Evolutionary conservation across 2,888 invertebrate genomes (phyloP), one percentile per base, ranked within the genome.

Genomic region (Eilema caniola): DNA sequence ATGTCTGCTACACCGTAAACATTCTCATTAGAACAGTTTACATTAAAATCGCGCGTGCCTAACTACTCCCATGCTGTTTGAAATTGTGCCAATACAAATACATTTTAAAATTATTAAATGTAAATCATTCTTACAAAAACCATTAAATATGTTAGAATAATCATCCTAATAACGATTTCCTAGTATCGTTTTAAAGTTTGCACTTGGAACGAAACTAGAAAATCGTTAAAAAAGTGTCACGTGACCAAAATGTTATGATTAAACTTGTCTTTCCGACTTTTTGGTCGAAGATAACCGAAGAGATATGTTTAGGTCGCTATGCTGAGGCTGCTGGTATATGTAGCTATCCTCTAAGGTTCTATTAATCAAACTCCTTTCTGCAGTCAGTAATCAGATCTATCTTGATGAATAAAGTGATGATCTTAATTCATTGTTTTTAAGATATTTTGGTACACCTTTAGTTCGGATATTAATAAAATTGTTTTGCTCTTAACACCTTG

Each of bases 61-160:
- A 23, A 53, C 41, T 7, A 2, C n/a, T 53, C 20, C n/a, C 53
- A 53, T n/a, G 56, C 61, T 25, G 72, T 69, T 60, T 67, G 61
- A 64, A 57, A 67, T 14, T 47, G 28, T 69, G 63, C 66, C 66
- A 65, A 69, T 63, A 53, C 57, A 59, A 69, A 60, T 60, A 67
- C 20, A 60, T 37, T 64, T 53, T 33, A 20, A 31, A 64, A 61
- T 41, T 8, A 47, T 63, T 63, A n/a, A 63, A 63, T 47, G 63
- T 28, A 47, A 25, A 20, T 63, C 25, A 47, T 47, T 47, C 20
- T 28, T n/a, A 47, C 28, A 23, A 37, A 16, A 47, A 28, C 47
- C 2, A 20, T n/a, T 28, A n/a, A 7, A 53, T n/a, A n/a, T 53
- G 20, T 53, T 53, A 53, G n/a, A 53, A 53, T 53, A 53, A n/a